Base-by-base conservation (phyloP, 2,888 invertebrate species). In the Apamea monoglypha region DNA sequence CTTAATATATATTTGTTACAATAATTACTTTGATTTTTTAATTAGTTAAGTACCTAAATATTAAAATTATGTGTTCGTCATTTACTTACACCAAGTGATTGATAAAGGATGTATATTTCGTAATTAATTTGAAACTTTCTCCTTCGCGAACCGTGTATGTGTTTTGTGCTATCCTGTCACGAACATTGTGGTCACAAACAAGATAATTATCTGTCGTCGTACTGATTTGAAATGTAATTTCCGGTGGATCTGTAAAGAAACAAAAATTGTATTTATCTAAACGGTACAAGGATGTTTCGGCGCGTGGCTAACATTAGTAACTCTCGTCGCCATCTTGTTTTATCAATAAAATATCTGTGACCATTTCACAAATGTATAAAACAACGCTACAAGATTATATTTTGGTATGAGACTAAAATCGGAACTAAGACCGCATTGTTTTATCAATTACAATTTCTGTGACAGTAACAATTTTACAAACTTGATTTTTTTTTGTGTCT, bases 71-170 rank as follows among this genome's bases (percentile, higher is more conserved):
- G 18, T 44, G 5, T 29, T 18, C n/a, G 5, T 40, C 67, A 69
- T 50, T 18, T 21, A 71, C 82, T 76, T 82, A 86, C 86, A 0
- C 10, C 0, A 86, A 3, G 14, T n/a, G 0, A 53, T 82, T 76
- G 7, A 86, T 40, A 5, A 0, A 16, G 0, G 0, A 1, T 0
- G 0, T 0, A 44, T n/a, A 16, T 0, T 29, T 4, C 3, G 29
- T 12, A 16, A 1, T 2, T 50, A 83, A 44, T 10, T 0, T 44
- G 1, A 85, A 29, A 0, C 2, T 0, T 16, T 21, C 16, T 75
- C 36, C 50, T 72, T 83, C 86, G 3, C 50, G 56, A 18, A 68
- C 82, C 36, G 86, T 85, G 56, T 85, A 85, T 10, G 4, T 50
- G 0, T 59, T 5, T 25, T 36, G 0, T 16, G 0, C 0, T 14